phyloP scores from a whole-genome alignment of 2,113 vertebrate species.

The Amblyopsis rosae region DNA sequence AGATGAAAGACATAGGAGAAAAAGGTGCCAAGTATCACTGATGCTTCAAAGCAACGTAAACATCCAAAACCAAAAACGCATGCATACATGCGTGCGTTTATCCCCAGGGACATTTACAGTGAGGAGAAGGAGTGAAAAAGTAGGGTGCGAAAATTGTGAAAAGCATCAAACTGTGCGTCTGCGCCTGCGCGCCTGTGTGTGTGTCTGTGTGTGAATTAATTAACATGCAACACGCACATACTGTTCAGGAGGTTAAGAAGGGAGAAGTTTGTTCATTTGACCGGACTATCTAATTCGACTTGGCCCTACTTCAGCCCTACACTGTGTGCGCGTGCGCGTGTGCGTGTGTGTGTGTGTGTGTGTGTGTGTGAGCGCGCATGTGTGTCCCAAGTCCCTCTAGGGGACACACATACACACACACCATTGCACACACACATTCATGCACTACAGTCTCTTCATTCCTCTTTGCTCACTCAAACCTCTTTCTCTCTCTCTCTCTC shows the following conservation, averaged over 20 bases:
- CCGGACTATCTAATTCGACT: neutral
- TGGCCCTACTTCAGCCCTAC: too few species aligned
- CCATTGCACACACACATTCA: neutral
- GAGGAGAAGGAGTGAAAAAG: neutral
- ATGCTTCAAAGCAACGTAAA: conserved; percentile 23
- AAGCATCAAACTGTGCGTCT: too few species aligned
- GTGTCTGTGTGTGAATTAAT: neutral
- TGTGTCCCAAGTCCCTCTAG: neutral
- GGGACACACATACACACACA: neutral
- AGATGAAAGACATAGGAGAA: conserved; percentile 5
- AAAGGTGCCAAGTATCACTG: neutral
- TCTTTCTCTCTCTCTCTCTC: conserved; percentile 11
- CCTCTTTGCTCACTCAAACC: neutral
- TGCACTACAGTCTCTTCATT: neutral
- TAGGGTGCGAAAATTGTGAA: neutral
- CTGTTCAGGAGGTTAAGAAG: neutral
- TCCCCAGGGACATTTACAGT: too few species aligned
- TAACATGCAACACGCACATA: conserved; percentile 2
- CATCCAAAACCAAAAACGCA: conserved; percentile 14
- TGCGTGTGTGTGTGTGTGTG: neutral
- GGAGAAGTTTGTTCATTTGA: conserved; percentile 6
- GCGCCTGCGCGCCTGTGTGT: too few species aligned
- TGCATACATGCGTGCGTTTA: neutral
- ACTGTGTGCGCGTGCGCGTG: neutral
- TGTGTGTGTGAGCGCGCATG: too few species aligned